Conservation (phyloP, 2,113 vertebrate genomes). For the Anguilla rostrata region DNA sequence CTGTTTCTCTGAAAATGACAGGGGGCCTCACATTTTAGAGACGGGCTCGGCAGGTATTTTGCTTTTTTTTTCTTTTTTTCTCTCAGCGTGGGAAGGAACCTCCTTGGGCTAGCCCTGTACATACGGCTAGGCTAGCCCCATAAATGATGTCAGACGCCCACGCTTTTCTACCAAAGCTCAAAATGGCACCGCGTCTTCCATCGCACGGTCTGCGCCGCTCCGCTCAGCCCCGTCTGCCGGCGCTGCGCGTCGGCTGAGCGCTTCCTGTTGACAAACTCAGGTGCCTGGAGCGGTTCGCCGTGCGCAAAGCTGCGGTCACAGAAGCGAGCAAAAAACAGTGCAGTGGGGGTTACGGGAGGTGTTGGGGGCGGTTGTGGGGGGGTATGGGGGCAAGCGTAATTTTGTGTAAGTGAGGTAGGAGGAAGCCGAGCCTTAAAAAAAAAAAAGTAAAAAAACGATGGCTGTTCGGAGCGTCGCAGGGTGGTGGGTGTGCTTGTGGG, state of each 20-base stretch:
- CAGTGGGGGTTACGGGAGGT: background rate
- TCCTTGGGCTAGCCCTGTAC: slow-evolving; percentile 7
- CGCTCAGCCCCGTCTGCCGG: slow-evolving; percentile 62
- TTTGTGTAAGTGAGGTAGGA: slow-evolving; percentile 4
- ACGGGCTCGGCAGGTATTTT: background rate
- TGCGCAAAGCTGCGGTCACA: slow-evolving; percentile 34
- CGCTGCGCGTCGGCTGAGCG: slow-evolving; percentile 53
- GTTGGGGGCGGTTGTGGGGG: background rate
- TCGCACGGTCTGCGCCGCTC: slow-evolving; percentile 57
- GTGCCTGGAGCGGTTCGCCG: slow-evolving; percentile 46
- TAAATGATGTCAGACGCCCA: slow-evolving; percentile 58
- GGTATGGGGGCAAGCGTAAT: background rate
- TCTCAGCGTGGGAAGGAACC: background rate
- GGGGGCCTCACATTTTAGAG: background rate
- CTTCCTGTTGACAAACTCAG: slow-evolving; percentile 70
- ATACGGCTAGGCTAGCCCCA: slow-evolving; percentile 25
- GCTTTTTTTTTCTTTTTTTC: background rate
- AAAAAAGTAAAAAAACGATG: background rate
- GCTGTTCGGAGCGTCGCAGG: background rate
- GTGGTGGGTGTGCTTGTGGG: background rate
- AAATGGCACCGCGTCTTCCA: slow-evolving; percentile 46
- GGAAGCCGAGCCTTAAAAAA: background rate
- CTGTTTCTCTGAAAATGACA: background rate
- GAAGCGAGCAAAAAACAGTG: slow-evolving; percentile 14
- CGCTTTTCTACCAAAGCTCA: slow-evolving; percentile 66